These are phyloP conservation scores for Blennius ocellaris DNA, from an alignment of 2,113 vertebrate species.

Conservation along the genomic window DNA sequence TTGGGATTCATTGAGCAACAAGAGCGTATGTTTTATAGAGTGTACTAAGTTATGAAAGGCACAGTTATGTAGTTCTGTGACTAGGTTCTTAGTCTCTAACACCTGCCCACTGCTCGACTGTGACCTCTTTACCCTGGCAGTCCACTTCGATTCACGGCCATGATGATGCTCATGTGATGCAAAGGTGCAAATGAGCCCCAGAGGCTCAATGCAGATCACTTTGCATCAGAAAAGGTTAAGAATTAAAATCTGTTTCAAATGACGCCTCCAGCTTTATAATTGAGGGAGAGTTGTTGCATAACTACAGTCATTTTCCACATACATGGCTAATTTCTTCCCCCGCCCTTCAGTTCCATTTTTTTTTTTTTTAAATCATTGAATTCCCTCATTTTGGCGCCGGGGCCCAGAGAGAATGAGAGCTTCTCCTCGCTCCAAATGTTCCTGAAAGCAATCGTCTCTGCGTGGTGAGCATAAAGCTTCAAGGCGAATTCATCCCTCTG, in stretches of 20 bases:
- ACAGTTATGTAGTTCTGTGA: not conserved
- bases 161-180: conserved; percentile 20
- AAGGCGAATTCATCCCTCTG: conserved; percentile 43
- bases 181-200: conserved; percentile 23
- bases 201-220: conserved; percentile 5
- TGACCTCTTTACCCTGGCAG: not conserved
- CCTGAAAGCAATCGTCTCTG: not conserved
- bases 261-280: conserved; percentile 37
- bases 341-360: conserved; percentile 12
- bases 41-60: too few species aligned
- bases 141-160: not conserved
- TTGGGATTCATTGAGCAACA: too few species aligned
- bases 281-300: conserved; percentile 29
- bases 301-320: conserved; percentile 32
- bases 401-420: conserved; percentile 3
- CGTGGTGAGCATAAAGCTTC: conserved; percentile 18
- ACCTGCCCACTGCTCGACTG: not conserved
- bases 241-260: conserved; percentile 36
- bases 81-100: not conserved
- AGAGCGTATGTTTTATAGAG: too few species aligned
- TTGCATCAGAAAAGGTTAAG: conserved; percentile 9
- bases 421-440: conserved; percentile 28
- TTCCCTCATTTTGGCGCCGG: conserved; percentile 16
- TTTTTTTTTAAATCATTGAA: conserved; percentile 2
- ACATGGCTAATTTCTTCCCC: conserved; percentile 40